Conservation (phyloP, 1,140 invertebrate species). For the Dendrolimus punctatus region DNA sequence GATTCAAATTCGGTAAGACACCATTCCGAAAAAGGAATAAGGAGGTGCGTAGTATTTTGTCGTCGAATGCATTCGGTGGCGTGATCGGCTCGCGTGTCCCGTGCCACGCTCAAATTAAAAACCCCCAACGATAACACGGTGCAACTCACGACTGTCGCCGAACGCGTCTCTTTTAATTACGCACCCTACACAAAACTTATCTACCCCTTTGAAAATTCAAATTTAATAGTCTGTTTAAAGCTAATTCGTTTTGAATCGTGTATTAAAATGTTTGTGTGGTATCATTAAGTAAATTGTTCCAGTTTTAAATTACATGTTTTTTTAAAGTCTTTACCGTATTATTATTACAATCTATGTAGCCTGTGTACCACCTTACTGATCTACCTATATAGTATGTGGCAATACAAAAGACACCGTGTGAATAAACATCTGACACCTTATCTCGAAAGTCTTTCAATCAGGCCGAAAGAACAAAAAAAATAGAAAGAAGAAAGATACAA, state of each 20-base stretch:
- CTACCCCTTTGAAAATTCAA: slow-evolving; percentile 48
- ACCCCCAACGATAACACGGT: slow-evolving; percentile 50
- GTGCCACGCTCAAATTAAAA: slow-evolving; percentile 62
- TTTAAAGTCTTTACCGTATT: too few species aligned
- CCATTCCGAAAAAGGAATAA: slow-evolving; percentile 28
- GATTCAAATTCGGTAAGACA: too few species aligned
- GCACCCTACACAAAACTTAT: slow-evolving; percentile 53
- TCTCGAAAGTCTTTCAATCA: too few species aligned
- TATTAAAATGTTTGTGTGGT: slow-evolving; percentile 7
- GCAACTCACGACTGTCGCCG: slow-evolving; percentile 47
- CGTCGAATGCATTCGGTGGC: slow-evolving; percentile 41
- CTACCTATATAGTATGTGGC: too few species aligned
- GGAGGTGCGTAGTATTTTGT: slow-evolving; percentile 23
- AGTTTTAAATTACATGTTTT: slow-evolving; percentile 1
- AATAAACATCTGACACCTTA: too few species aligned
- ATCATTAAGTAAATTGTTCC: slow-evolving; percentile 1
- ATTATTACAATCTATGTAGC: too few species aligned
- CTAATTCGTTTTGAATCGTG: slow-evolving; percentile 15
- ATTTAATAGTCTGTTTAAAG: slow-evolving; percentile 22
- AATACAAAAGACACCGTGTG: too few species aligned
- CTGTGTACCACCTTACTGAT: too few species aligned
- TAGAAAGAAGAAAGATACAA: too few species aligned
- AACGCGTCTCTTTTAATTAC: slow-evolving; percentile 61
- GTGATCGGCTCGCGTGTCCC: slow-evolving; percentile 57
- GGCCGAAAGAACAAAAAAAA: too few species aligned